Percentiles rank a stretch among this genome's conserved stretches.
Evolutionary conservation across 2,888 invertebrate species (phyloP).

Genomic region (Ophonus ardosiacus): DNA sequence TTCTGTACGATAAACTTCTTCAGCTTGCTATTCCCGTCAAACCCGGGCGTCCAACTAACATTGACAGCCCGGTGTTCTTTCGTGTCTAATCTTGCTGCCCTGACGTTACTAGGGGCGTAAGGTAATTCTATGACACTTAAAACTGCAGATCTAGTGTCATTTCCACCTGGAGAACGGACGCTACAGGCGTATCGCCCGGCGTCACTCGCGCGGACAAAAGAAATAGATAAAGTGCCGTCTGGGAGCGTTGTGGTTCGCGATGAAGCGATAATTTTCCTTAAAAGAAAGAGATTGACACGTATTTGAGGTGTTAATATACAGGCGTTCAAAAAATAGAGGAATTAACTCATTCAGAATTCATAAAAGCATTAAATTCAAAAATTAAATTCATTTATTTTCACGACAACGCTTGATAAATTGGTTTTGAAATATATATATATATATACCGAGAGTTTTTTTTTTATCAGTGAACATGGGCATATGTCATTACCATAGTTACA

Average conservation of each 20-base stretch:
- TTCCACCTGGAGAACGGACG: conserved; percentile 93
- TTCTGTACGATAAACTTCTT: conserved; percentile 95
- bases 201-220: conserved; percentile 93
- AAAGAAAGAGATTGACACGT: too few relatives aligned
- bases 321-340: too few relatives aligned
- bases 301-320: too few relatives aligned
- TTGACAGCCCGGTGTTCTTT: conserved; percentile 88
- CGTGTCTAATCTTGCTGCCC: conserved; percentile 83
- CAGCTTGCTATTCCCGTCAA: conserved; percentile 97
- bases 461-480: too few relatives aligned
- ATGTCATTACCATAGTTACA: too few relatives aligned
- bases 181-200: conserved; percentile 96
- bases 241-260: conserved; percentile 85
- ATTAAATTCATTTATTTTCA: too few relatives aligned
- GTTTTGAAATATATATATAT: too few relatives aligned
- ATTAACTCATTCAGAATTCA: too few relatives aligned
- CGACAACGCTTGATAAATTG: too few relatives aligned
- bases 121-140: conserved; percentile 96
- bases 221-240: conserved; percentile 92
- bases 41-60: conserved; percentile 96
- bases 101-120: conserved; percentile 92
- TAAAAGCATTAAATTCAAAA: too few relatives aligned
- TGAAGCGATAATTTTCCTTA: conserved; percentile 70
- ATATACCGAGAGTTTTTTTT: too few relatives aligned
- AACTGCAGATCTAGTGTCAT: conserved; percentile 91